Evolutionary conservation across 2,888 invertebrate genomes (phyloP).

Genomic region (Leptura quadrifasciata): DNA sequence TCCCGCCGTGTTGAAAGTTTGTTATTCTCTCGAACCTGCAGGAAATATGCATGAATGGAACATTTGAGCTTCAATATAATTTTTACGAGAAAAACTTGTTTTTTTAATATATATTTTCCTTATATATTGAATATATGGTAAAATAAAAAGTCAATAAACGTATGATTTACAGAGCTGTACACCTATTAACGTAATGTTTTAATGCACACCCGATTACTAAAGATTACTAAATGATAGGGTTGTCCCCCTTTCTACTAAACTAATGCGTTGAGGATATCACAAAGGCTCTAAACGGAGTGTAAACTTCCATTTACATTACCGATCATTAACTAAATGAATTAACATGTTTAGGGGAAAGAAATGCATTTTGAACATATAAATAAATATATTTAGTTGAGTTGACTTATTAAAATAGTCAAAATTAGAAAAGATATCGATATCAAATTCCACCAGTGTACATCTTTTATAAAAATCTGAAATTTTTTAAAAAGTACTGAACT

Average conservation of each 20-base stretch:
- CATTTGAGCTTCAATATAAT: no score
- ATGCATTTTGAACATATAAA: neutral
- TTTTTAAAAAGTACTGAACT: no score
- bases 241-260: slow-evolving; percentile 68
- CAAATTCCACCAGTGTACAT: no score
- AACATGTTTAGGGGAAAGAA: slow-evolving; percentile 5
- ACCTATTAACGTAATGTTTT: slow-evolving; percentile 71
- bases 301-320: slow-evolving; percentile 62
- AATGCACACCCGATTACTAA: slow-evolving; percentile 70
- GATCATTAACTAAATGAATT: slow-evolving; percentile 40
- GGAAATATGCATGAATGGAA: no score
- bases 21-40: no score
- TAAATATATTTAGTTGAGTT: neutral
- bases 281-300: slow-evolving; percentile 66
- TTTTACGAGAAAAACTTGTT: no score
- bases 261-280: slow-evolving; percentile 66
- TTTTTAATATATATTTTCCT: no score
- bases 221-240: slow-evolving; percentile 72
- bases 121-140: no score
- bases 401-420: neutral
- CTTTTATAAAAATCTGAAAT: no score
- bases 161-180: slow-evolving; percentile 62
- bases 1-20: no score
- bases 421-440: no score
- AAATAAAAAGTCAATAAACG: slow-evolving; percentile 53